Percentiles rank a stretch among this genome's conserved stretches.
These are phyloP conservation scores for Phaedon cochleariae DNA, from an alignment of 2,888 invertebrate genomes.

Conservation along the genomic window DNA sequence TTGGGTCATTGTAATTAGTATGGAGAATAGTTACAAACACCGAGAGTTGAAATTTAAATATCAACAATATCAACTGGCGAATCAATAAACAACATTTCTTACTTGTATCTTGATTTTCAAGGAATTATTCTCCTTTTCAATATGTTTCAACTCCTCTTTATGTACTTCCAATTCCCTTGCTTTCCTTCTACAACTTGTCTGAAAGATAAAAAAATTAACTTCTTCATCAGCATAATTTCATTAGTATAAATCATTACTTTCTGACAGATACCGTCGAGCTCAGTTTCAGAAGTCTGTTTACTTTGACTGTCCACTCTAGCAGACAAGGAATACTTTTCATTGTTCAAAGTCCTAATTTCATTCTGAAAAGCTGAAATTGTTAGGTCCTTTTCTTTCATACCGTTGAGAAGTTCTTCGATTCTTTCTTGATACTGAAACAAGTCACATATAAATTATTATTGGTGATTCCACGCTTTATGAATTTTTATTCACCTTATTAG, in stretches of 20 bases:
- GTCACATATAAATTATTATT: no score
- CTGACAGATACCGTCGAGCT: slow-evolving; percentile 46
- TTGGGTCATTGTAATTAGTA: no score
- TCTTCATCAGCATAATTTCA: slow-evolving; percentile 10
- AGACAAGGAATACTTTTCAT: slow-evolving; percentile 62
- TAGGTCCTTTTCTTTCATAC: slow-evolving; percentile 61
- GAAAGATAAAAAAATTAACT: slow-evolving; percentile 19
- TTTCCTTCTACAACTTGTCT: slow-evolving; percentile 60
- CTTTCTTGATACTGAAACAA: slow-evolving; percentile 27
- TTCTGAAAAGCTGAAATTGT: slow-evolving; percentile 59
- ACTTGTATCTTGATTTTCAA: slow-evolving; percentile 68
- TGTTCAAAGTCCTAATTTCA: slow-evolving; percentile 59
- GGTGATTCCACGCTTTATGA: no score
- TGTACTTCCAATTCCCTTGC: slow-evolving; percentile 67
- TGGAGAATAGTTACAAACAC: no score
- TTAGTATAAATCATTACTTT: slow-evolving; percentile 45
- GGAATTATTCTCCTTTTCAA: slow-evolving; percentile 70
- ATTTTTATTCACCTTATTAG: slow-evolving; percentile 55
- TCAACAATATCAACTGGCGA: no score
- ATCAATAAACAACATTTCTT: no score
- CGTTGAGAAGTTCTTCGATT: slow-evolving; percentile 45
- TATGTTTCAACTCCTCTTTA: slow-evolving; percentile 65
- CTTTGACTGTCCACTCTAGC: slow-evolving; percentile 55
- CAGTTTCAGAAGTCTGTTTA: slow-evolving; percentile 42
- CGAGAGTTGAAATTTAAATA: no score